Percentiles rank a stretch among this genome's conserved stretches.
Conservation (phyloP, 2,797 vertebrate genomes). For the Liasis olivaceus region DNA sequence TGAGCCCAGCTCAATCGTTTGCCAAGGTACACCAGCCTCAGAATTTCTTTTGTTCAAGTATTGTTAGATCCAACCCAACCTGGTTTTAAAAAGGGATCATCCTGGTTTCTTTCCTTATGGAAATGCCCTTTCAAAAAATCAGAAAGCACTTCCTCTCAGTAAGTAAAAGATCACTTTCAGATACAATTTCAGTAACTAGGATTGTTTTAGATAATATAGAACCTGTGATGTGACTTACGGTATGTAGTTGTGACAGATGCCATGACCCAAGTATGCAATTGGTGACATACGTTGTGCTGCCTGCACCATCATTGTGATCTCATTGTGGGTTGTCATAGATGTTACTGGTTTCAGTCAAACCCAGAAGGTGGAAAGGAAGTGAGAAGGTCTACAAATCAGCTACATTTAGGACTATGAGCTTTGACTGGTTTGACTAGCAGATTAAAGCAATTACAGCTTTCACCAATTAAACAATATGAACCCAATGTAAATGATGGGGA, state of each 20-base stretch:
- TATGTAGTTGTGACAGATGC: neutral
- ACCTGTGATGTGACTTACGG: neutral
- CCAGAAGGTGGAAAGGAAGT: neutral
- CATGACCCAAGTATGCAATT: neutral
- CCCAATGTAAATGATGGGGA: neutral
- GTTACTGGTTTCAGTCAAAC: neutral
- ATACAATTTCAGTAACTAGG: slow-evolving; percentile 15
- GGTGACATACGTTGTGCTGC: neutral
- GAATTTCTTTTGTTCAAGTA: neutral
- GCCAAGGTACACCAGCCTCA: neutral
- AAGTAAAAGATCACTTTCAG: slow-evolving; percentile 13
- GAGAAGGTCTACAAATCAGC: neutral
- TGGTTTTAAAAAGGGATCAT: neutral
- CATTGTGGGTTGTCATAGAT: neutral
- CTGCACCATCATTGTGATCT: neutral
- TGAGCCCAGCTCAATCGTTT: neutral
- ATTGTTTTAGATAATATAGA: slow-evolving; percentile 25
- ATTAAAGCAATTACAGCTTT: neutral
- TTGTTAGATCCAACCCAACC: neutral
- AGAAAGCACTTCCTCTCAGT: slow-evolving; percentile 19
- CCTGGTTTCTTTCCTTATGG: neutral
- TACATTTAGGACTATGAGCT: neutral
- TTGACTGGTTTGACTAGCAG: neutral
- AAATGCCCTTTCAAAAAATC: slow-evolving; percentile 36
- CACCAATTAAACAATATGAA: neutral